Base-by-base conservation (phyloP, 2,797 vertebrate species). In the Coregonus sp. region DNA sequence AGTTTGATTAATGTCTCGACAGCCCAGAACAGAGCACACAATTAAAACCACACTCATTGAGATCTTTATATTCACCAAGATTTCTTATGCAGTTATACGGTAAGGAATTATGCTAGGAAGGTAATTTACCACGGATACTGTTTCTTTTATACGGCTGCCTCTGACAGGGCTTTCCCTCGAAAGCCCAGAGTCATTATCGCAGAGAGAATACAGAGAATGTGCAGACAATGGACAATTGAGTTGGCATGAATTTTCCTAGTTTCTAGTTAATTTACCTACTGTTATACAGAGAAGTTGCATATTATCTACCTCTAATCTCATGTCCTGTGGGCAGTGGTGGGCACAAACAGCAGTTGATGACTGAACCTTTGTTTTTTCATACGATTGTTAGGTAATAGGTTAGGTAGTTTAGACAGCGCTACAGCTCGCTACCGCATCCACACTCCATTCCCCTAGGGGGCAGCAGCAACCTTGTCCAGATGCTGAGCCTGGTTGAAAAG, bases 11-110 rank as follows among this genome's bases (percentile, higher is more conserved):
- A 92, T 92, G 86, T 80, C 80, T 76, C 4, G 50, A 77, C 80
- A 54, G 80, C 83, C 76, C 66, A 7, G 56, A 91, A 82, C 31
- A 3, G 81, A 75, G 73, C 70, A 72, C 80, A 78, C 81, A 87
- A 89, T 90, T 89, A 89, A 86, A 85, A 78, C 76, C 71, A 65
- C 80, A 75, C 80, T 83, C 67, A 40, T 73, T 80, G 74, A 72
- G 78, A 90, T 89, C 74, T 81, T 89, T 83, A 81, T 84, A 78
- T 83, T 82, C 81, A 33, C 47, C 9, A 79, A 90, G 89, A 94
- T 93, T 90, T 90, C 93, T 92, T 76, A 88, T 82, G 77, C 88
- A 86, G 92, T 93, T 93, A 92, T 20, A 51, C 31, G 1, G n/a
- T 80, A 82, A 86, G 84, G 81, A 89, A 90, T 86, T 80, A 72